These are phyloP conservation scores for Uropetala carovei DNA, from an alignment of 2,888 invertebrate genomes.

Conservation along the genomic window DNA sequence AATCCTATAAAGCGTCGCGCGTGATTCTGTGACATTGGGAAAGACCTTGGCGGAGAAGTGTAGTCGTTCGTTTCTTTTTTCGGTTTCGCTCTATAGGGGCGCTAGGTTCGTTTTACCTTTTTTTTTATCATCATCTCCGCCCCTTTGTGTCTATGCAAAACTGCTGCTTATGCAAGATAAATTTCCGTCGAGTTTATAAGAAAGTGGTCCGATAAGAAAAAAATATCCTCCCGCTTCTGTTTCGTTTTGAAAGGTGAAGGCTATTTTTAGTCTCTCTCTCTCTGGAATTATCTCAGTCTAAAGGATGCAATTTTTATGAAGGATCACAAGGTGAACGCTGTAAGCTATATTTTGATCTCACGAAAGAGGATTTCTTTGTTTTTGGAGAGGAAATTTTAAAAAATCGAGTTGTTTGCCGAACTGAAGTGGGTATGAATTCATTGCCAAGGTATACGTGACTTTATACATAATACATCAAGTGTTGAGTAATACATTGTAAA, in stretches of 20 bases:
- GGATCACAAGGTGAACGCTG: not conserved
- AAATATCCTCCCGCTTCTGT: not conserved
- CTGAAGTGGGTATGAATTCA: too few relatives aligned
- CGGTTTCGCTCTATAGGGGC: not conserved
- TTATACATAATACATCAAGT: too few relatives aligned
- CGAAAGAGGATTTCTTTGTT: not conserved
- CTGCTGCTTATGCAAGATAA: not conserved
- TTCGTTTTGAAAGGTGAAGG: not conserved
- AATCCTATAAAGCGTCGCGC: not conserved
- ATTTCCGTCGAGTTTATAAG: not conserved
- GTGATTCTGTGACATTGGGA: conserved; percentile 1
- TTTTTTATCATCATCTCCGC: too few relatives aligned
- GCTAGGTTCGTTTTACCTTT: too few relatives aligned
- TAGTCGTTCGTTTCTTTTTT: not conserved
- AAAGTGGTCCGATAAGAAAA: not conserved
- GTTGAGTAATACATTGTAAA: too few relatives aligned
- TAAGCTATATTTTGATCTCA: not conserved
- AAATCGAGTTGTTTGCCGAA: too few relatives aligned
- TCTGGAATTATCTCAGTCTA: not conserved
- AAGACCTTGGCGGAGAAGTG: not conserved
- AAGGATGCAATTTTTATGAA: not conserved
- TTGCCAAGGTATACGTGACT: too few relatives aligned
- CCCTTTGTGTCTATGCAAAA: not conserved
- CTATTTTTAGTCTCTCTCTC: not conserved
- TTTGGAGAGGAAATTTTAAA: not conserved